phyloP scores from a whole-genome alignment of 1,140 invertebrate species.

The Drosophila orena region DNA sequence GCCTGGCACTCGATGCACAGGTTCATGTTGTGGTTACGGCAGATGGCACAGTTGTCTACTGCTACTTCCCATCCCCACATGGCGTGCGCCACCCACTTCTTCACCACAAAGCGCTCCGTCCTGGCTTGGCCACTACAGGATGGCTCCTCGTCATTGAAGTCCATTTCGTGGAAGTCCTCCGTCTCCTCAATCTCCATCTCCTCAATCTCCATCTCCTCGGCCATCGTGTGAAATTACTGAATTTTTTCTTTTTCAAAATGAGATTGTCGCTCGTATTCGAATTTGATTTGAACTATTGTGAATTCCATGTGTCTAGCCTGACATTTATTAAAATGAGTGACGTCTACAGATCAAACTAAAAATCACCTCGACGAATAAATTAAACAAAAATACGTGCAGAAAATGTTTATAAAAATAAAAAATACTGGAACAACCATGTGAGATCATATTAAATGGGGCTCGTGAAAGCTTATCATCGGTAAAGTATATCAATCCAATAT shows the following conservation, averaged over 20 bases:
- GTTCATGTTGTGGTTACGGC: conserved; percentile 99
- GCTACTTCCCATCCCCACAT: conserved; percentile 99
- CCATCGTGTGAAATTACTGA: conserved; percentile 15
- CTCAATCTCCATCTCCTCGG: conserved; percentile 91
- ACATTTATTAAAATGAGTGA: not conserved
- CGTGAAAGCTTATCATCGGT: too few relatives aligned
- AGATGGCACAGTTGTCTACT: conserved; percentile 99
- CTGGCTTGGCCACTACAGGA: conserved; percentile 89
- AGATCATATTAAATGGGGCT: too few relatives aligned
- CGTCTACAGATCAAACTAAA: not conserved
- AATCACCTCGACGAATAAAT: not conserved
- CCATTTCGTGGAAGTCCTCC: conserved; percentile 67
- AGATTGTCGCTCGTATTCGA: not conserved
- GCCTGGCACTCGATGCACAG: conserved; percentile 99
- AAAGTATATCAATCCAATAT: too few relatives aligned
- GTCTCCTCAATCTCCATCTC: conserved; percentile 86
- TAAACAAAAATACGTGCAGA: not conserved
- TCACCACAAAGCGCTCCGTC: conserved; percentile 92
- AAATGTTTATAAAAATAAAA: conserved; percentile 1
- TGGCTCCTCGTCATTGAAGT: conserved; percentile 86
- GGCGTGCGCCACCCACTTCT: conserved; percentile 99
- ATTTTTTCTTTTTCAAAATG: conserved; percentile 1
- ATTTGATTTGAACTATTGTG: not conserved
- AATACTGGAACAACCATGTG: not conserved
- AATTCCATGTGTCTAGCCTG: not conserved